phyloP scores from a whole-genome alignment of 2,888 invertebrate species.

The Torymus aiolomorphi region DNA sequence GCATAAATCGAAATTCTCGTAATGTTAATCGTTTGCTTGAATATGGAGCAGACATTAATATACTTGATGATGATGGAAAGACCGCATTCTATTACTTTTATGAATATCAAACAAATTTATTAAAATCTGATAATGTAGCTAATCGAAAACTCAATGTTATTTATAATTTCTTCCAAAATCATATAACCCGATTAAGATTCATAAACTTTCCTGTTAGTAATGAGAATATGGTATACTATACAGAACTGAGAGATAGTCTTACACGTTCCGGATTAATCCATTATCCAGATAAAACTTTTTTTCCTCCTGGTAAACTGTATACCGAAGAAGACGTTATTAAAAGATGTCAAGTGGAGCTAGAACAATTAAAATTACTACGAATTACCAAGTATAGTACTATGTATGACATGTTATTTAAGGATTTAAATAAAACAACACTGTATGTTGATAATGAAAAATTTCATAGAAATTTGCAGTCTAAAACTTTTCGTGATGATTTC shows the following conservation, averaged over 20 bases:
- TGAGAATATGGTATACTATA: slow-evolving; percentile 3
- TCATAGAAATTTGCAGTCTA: background rate
- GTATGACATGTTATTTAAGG: slow-evolving; percentile 33
- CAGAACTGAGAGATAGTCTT: slow-evolving; percentile 6
- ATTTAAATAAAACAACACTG: slow-evolving; percentile 22
- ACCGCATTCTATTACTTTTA: slow-evolving; percentile 4
- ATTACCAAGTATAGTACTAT: slow-evolving; percentile 9
- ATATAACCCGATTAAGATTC: slow-evolving; percentile 14
- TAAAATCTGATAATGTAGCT: background rate
- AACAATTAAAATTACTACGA: slow-evolving; percentile 14
- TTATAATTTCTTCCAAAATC: slow-evolving; percentile 7
- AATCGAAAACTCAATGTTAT: background rate
- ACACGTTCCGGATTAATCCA: too few relatives aligned
- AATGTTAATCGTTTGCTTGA: slow-evolving; percentile 6
- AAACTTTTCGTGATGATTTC: background rate
- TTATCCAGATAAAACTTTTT: too few relatives aligned
- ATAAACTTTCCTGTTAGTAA: slow-evolving; percentile 7
- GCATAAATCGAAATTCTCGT: background rate
- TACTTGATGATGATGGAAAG: background rate
- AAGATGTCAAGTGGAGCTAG: slow-evolving; percentile 9
- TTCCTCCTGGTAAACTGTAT: background rate
- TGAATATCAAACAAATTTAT: slow-evolving; percentile 2
- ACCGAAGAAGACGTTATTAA: background rate
- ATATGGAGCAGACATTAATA: slow-evolving; percentile 38
- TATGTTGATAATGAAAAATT: slow-evolving; percentile 24